phyloP scores from a whole-genome alignment of 2,113 vertebrate species.

The Hylia prasina region DNA sequence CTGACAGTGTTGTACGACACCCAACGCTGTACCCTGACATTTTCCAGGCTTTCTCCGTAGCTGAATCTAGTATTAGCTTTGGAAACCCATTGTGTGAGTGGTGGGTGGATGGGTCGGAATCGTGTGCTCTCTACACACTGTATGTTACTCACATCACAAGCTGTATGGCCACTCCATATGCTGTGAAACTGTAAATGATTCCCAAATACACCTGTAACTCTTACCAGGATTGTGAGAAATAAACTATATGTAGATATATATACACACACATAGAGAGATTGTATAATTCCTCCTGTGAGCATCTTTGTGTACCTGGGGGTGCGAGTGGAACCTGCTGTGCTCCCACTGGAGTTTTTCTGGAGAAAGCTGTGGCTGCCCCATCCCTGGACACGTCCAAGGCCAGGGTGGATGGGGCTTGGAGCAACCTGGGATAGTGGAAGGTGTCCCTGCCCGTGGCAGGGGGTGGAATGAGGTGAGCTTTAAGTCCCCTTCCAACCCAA shows the following conservation, averaged over 20 bases:
- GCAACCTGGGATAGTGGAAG: neutral
- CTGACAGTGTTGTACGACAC: slow-evolving; percentile 67
- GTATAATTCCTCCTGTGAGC: slow-evolving; percentile 53
- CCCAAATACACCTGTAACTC: slow-evolving; percentile 70
- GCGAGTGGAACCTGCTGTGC: neutral
- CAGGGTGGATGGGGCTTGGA: neutral
- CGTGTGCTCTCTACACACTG: slow-evolving; percentile 63
- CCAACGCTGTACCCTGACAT: slow-evolving; percentile 68
- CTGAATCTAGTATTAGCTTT: slow-evolving; percentile 73
- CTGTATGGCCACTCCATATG: slow-evolving; percentile 72
- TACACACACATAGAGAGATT: slow-evolving; percentile 36
- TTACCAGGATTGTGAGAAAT: slow-evolving; percentile 72
- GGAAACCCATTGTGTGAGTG: slow-evolving; percentile 69
- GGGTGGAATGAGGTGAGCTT: neutral
- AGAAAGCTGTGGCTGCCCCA: neutral
- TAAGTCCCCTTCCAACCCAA: neutral
- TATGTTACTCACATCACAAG: slow-evolving; percentile 68
- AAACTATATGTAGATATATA: slow-evolving; percentile 66
- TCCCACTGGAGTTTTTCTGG: neutral
- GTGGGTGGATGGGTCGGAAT: slow-evolving; percentile 59
- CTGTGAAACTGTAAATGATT: slow-evolving; percentile 72
- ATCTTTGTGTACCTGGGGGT: neutral
- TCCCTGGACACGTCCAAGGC: neutral
- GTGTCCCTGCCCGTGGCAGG: neutral
- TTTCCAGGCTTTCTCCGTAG: slow-evolving; percentile 65